These are phyloP conservation scores for Eretmocerus hayati DNA, from an alignment of 2,888 invertebrate genomes.

Conservation along the genomic window DNA sequence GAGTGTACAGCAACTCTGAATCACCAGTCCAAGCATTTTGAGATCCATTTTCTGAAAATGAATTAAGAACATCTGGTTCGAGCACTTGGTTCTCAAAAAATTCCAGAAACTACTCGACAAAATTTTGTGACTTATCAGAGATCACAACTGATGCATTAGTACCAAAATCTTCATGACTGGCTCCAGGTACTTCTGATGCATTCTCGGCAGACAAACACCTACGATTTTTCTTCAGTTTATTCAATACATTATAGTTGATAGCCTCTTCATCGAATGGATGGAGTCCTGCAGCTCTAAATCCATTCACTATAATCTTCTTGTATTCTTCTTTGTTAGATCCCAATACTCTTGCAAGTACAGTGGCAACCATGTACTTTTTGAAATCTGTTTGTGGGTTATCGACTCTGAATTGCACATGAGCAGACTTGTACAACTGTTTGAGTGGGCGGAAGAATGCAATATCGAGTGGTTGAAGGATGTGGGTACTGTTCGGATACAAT, in stretches of 20 bases:
- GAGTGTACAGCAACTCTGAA: neutral
- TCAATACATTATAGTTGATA: constrained; percentile 4
- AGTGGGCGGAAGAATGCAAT: constrained; percentile 7
- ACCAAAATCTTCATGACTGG: neutral
- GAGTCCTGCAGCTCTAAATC: constrained; percentile 1
- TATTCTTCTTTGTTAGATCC: neutral
- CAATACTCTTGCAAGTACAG: neutral
- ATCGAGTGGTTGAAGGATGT: constrained; percentile 8
- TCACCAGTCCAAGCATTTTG: neutral
- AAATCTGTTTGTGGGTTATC: constrained; percentile 1
- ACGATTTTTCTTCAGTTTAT: neutral
- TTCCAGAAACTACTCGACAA: too few relatives aligned
- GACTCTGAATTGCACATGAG: neutral
- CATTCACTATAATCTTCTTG: neutral
- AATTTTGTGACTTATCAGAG: neutral
- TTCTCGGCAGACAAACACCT: too few relatives aligned
- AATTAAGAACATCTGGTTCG: neutral
- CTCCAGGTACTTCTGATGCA: neutral
- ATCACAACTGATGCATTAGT: neutral
- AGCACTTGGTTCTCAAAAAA: neutral
- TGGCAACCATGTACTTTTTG: too few relatives aligned
- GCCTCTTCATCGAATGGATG: neutral
- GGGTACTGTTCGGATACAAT: constrained; percentile 8
- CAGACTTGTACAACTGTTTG: constrained; percentile 4
- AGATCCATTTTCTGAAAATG: neutral